These are phyloP conservation scores for Neodiprion fabricii DNA, from an alignment of 1,140 invertebrate species.

Conservation along the genomic window DNA sequence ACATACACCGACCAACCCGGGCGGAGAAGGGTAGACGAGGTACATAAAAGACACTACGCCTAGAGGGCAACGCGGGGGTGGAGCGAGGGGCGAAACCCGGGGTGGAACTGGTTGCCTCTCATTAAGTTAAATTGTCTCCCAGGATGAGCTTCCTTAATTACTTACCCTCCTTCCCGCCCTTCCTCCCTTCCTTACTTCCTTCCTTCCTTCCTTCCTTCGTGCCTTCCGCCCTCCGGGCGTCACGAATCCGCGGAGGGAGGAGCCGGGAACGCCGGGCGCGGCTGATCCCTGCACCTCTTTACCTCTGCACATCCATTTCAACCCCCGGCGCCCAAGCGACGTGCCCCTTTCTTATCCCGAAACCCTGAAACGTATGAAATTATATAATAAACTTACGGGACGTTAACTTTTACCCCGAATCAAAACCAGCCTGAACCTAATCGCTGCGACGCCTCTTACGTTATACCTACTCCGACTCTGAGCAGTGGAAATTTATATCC, in stretches of 20 bases:
- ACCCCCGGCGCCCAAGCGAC: not conserved
- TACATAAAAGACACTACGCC: not conserved
- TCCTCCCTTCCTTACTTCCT: not conserved
- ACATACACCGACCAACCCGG: too few relatives aligned
- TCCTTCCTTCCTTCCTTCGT: not conserved
- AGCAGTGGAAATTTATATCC: too few relatives aligned
- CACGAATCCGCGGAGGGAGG: conserved; percentile 23
- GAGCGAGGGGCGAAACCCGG: conserved; percentile 31
- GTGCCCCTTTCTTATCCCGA: not conserved
- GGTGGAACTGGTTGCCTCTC: conserved; percentile 48
- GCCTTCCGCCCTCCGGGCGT: not conserved
- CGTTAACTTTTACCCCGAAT: conserved; percentile 9
- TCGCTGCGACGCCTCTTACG: not conserved
- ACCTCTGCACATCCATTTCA: not conserved
- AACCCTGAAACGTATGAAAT: conserved; percentile 8
- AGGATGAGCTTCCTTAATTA: conserved; percentile 59
- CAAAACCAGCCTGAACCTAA: not conserved
- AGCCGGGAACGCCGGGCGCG: conserved; percentile 13
- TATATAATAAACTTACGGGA: conserved; percentile 10
- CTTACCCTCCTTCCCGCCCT: conserved; percentile 29
- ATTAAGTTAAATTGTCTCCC: conserved; percentile 59
- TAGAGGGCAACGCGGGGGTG: conserved; percentile 11
- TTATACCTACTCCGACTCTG: too few relatives aligned
- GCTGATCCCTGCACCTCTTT: not conserved
- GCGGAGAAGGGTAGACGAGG: not conserved